phyloP scores from a whole-genome alignment of 2,888 invertebrate genomes.

The Sarcophaga subvicina region DNA sequence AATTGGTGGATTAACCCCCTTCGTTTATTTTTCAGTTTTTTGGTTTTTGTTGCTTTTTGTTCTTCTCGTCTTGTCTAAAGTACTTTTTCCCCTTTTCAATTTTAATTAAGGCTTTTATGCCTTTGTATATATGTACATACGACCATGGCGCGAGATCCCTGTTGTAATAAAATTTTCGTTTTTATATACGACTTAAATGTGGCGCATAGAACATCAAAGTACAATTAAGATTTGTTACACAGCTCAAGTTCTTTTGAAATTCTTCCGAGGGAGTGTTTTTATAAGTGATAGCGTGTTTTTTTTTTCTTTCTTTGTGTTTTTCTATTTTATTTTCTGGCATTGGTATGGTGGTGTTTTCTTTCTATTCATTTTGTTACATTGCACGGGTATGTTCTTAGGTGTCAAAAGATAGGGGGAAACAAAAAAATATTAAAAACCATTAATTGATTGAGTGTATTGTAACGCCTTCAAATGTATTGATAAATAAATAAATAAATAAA shows the following conservation, averaged over 20 bases:
- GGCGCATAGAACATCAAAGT: slow-evolving; percentile 63
- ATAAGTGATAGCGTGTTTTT: slow-evolving; percentile 2
- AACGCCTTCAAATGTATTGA: slow-evolving; percentile 31
- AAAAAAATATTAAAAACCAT: slow-evolving; percentile 20
- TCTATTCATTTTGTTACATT: slow-evolving; percentile 25
- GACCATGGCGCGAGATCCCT: slow-evolving; percentile 7
- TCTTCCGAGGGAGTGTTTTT: slow-evolving; percentile 49
- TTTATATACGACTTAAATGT: slow-evolving; percentile 18
- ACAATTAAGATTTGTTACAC: slow-evolving; percentile 62
- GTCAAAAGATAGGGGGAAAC: slow-evolving; percentile 35
- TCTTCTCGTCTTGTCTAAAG: background rate
- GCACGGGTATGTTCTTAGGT: slow-evolving; percentile 37
- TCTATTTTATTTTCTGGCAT: background rate
- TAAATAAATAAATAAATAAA: slow-evolving; percentile 20
- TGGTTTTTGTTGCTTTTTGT: background rate
- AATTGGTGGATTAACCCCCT: slow-evolving; percentile 28
- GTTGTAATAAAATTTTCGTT: slow-evolving; percentile 36
- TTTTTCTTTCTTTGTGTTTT: background rate
- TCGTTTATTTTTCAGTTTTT: background rate
- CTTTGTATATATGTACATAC: background rate
- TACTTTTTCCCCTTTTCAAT: slow-evolving; percentile 4
- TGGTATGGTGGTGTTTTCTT: slow-evolving; percentile 22
- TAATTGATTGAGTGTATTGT: slow-evolving; percentile 57
- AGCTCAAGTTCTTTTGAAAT: slow-evolving; percentile 58
- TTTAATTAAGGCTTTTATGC: slow-evolving; percentile 22